phyloP scores from a whole-genome alignment of 2,113 vertebrate genomes.

The Eurypyga helias region DNA sequence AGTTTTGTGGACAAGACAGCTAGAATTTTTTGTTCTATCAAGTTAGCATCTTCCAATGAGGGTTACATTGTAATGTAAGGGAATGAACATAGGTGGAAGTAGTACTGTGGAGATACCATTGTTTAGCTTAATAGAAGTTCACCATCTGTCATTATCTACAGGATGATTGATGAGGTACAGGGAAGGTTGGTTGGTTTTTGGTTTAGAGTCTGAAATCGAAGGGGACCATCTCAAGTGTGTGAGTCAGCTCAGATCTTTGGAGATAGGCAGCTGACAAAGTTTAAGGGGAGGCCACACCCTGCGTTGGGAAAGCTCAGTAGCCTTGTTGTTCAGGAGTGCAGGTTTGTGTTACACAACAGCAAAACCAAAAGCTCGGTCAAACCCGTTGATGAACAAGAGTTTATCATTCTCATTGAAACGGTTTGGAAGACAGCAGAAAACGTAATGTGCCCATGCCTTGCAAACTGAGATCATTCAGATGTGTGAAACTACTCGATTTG shows the following conservation, averaged over 20 bases:
- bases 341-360: constrained; percentile 25
- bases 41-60: neutral
- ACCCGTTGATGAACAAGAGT: constrained; percentile 46
- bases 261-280: neutral
- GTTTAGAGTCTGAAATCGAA: neutral
- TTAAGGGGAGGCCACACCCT: constrained; percentile 22
- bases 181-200: neutral
- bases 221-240: neutral
- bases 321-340: neutral
- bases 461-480: neutral
- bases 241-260: neutral
- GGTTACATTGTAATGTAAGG: neutral
- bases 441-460: neutral
- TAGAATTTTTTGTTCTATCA: neutral
- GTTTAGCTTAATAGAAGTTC: neutral
- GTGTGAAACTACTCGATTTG: neutral
- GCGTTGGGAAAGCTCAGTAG: constrained; percentile 8
- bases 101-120: neutral
- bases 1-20: neutral
- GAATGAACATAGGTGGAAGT: neutral
- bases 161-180: neutral
- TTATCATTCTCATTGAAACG: constrained; percentile 4
- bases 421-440: neutral
- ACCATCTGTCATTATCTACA: neutral
- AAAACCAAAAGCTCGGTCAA: constrained; percentile 27